Base-by-base conservation (phyloP, 2,113 vertebrate species). In the Protobothrops mucrosquamatus region DNA sequence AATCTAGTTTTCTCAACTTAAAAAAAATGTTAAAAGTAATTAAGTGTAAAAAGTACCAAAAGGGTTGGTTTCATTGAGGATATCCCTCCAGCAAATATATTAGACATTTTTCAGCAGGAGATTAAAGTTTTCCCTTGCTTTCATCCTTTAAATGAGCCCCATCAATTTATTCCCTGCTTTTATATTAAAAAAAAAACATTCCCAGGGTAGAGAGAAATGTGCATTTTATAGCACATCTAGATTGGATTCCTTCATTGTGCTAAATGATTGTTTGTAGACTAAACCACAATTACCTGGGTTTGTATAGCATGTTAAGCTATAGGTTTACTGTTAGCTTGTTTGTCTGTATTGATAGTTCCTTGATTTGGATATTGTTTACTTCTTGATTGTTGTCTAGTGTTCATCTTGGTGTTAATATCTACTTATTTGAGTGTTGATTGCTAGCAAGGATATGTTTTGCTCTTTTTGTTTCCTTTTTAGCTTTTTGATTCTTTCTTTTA, bases 1-100 rank as follows among this genome's bases (percentile, higher is more conserved):
- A 10, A 22, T 10, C 86, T 87, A 43, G n/a, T 85, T 93, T 85
- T 88, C 89, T 57, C 61, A 94, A 11, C 57, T 93, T 46, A 39
- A 3, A 54, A 43, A 46, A 5, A 57, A 54, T 18, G 6, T n/a
- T 51, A 18, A 1, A 92, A 87, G 1, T 9, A 2, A 69, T 1
- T 54, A 46, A 8, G 10, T 0, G 55, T 3, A 1, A 0, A 3
- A 10, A 6, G 14, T 4, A 29, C 26, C 57, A 51, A 22, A 64
- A 9, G n/a, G n/a, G 6, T 34, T 74, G 64, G 3, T 64, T 29
- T 48, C 89, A 34, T 69, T 23, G 89, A 1, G n/a, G n/a, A 52
- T 6, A 29, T 61, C 48, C 24, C 56, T 51, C 48, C 26, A 52
- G 15, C 18, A 15, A 87, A 87, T 48, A 3, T 87, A 26, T 34